phyloP scores from a whole-genome alignment of 2,113 vertebrate species.

The Canis aureus region DNA sequence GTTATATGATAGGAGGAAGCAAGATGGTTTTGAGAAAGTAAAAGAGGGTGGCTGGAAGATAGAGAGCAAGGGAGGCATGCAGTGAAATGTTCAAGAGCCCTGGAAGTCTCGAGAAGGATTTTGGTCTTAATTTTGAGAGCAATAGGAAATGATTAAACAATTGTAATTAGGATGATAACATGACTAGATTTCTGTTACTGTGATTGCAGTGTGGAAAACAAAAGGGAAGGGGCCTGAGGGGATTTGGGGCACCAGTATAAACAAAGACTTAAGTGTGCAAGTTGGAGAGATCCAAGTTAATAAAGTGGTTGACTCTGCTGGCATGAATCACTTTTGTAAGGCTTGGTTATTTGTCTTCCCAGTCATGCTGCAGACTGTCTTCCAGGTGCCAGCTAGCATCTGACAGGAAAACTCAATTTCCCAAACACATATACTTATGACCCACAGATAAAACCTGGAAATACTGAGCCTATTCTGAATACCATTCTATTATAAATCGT shows the following conservation, averaged over 20 bases:
- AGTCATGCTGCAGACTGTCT: background rate
- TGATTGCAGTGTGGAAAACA: background rate
- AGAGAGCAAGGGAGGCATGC: background rate
- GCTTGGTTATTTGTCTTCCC: slow-evolving; percentile 6
- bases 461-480: background rate
- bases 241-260: background rate
- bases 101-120: background rate
- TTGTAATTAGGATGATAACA: background rate
- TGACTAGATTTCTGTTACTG: background rate
- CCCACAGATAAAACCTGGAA: background rate
- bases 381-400: slow-evolving; percentile 19
- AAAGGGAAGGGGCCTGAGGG: background rate
- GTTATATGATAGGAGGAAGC: background rate
- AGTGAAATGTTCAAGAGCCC: background rate
- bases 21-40: background rate
- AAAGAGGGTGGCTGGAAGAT: background rate
- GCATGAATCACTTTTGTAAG: background rate
- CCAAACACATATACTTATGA: background rate
- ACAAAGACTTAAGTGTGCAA: background rate
- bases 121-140: slow-evolving; percentile 25
- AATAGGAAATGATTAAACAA: background rate
- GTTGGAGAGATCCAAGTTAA: background rate
- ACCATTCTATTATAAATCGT: background rate
- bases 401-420: slow-evolving; percentile 45
- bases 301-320: background rate